Conservation (phyloP, 1,140 invertebrate genomes). For the Drosophila punjabiensis region DNA sequence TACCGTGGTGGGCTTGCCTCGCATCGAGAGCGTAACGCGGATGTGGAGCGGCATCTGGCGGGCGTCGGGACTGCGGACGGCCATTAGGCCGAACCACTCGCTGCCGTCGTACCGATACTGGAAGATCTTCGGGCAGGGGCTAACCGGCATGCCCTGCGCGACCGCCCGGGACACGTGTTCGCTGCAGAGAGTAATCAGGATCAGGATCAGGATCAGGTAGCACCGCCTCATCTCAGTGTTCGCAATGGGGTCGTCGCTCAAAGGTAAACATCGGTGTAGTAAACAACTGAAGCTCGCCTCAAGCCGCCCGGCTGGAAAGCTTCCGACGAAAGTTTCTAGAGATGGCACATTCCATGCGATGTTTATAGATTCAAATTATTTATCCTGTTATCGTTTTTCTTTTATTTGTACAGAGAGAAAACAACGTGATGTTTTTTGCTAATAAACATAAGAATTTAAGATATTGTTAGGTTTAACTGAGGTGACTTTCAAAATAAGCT, state of each 20-base stretch:
- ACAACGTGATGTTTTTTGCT: too few relatives aligned
- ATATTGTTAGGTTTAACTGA: too few relatives aligned
- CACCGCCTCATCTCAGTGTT: constrained; percentile 44
- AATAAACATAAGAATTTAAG: too few relatives aligned
- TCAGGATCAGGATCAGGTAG: constrained; percentile 37
- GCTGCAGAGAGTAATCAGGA: constrained; percentile 59
- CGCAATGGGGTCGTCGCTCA: not conserved
- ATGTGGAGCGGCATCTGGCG: constrained; percentile 64
- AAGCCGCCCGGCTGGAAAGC: not conserved
- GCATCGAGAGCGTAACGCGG: constrained; percentile 78
- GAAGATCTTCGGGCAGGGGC: constrained; percentile 82
- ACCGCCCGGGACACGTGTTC: constrained; percentile 49
- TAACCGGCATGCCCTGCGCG: constrained; percentile 75
- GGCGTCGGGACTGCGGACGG: constrained; percentile 66
- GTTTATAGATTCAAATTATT: too few relatives aligned
- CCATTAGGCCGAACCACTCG: constrained; percentile 80
- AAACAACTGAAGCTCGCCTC: not conserved
- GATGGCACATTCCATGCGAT: not conserved
- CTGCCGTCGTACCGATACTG: constrained; percentile 79
- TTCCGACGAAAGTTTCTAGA: not conserved
- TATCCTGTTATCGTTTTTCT: too few relatives aligned
- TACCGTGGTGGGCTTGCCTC: constrained; percentile 80
- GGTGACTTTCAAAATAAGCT: too few relatives aligned
- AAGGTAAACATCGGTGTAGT: constrained; percentile 11
- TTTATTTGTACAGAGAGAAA: too few relatives aligned